Conservation (phyloP, 2,888 invertebrate species). For the Torymus auratus region DNA sequence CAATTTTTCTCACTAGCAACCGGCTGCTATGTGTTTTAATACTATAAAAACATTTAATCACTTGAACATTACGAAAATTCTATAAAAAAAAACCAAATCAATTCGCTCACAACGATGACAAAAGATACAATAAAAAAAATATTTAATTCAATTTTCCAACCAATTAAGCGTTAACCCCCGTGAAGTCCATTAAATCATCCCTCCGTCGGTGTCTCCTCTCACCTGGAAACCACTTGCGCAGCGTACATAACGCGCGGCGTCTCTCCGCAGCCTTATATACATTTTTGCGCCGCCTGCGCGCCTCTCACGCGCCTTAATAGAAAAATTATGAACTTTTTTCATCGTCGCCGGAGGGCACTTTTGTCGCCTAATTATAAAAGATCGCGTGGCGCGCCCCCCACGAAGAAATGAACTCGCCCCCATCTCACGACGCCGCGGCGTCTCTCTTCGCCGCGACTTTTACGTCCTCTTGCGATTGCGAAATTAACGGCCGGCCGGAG, state of each 20-base stretch:
- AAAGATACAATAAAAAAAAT: no score
- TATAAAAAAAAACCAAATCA: no score
- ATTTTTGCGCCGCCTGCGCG: constrained; percentile 55
- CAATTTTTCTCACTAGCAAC: no score
- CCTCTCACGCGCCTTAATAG: constrained; percentile 72
- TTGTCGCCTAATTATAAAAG: constrained; percentile 65
- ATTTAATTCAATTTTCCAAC: no score
- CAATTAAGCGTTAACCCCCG: no score
- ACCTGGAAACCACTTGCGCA: neutral
- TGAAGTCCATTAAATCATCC: no score
- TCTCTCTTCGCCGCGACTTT: constrained; percentile 9
- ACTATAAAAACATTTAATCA: no score
- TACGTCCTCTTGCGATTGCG: constrained; percentile 17
- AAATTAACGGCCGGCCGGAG: constrained; percentile 22
- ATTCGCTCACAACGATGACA: no score
- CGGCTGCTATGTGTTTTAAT: no score
- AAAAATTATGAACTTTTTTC: constrained; percentile 76
- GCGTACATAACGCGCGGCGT: neutral
- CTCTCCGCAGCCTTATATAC: constrained; percentile 4
- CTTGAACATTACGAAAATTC: no score
- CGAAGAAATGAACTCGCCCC: constrained; percentile 55
- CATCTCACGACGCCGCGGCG: constrained; percentile 6
- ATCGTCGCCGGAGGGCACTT: constrained; percentile 71
- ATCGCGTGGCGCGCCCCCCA: constrained; percentile 51
- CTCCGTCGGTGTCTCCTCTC: no score